Percentiles rank a stretch among this genome's conserved stretches.
These are phyloP conservation scores for Lycodopsis pacificus DNA, from an alignment of 2,797 vertebrate genomes.

Conservation along the genomic window DNA sequence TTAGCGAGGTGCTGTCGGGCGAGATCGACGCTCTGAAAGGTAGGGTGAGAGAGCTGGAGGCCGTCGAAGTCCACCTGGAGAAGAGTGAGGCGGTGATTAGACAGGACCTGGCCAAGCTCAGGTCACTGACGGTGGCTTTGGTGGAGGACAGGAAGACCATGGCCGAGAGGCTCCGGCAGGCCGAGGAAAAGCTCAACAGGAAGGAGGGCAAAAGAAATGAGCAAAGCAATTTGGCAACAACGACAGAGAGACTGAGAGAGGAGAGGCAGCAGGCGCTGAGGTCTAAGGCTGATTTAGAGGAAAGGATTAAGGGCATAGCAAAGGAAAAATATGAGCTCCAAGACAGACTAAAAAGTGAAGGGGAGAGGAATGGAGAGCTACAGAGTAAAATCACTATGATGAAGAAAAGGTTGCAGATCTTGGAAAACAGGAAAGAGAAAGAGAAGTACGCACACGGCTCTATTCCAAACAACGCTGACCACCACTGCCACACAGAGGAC, in stretches of 20 bases:
- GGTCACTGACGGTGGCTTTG: conserved; percentile 94
- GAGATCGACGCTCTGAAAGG: conserved; percentile 91
- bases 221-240: conserved; percentile 88
- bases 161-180: conserved; percentile 91
- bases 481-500: conserved; percentile 89
- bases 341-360: conserved; percentile 89
- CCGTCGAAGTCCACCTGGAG: conserved; percentile 87
- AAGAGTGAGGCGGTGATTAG: conserved; percentile 91
- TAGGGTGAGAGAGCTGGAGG: conserved; percentile 92
- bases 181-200: conserved; percentile 91
- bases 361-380: conserved; percentile 91
- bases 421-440: conserved; percentile 86
- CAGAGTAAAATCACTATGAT: conserved; percentile 89
- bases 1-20: conserved; percentile 88
- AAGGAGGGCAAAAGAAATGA: conserved; percentile 89
- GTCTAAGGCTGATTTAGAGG: conserved; percentile 92
- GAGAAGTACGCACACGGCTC: conserved; percentile 84
- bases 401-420: conserved; percentile 90
- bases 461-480: conserved; percentile 63
- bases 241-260: conserved; percentile 91
- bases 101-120: conserved; percentile 94
- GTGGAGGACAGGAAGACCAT: conserved; percentile 94
- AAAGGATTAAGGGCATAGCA: conserved; percentile 86
- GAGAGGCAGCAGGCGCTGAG: conserved; percentile 91
- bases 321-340: conserved; percentile 93